These are phyloP conservation scores for Aeoliscus strigatus DNA, from an alignment of 2,797 vertebrate genomes.

Conservation along the genomic window DNA sequence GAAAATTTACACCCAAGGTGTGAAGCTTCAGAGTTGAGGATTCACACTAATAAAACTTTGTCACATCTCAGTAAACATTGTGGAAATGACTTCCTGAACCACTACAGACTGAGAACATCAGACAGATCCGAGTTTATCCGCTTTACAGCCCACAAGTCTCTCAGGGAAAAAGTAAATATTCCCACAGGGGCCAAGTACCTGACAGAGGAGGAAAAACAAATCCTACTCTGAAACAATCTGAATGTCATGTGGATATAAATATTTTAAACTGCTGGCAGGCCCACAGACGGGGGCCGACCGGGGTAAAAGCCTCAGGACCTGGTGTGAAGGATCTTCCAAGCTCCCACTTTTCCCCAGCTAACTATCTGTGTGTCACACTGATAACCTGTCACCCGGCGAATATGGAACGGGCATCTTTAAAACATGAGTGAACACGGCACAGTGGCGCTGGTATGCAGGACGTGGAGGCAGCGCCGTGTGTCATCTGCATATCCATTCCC, in stretches of 20 bases:
- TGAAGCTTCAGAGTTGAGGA: conserved; percentile 47
- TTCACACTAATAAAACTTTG: conserved; percentile 45
- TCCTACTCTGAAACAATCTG: conserved; percentile 37
- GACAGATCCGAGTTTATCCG: no score
- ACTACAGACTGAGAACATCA: conserved; percentile 16
- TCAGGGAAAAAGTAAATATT: conserved; percentile 51
- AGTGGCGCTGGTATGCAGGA: no score
- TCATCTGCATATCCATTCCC: conserved; percentile 38
- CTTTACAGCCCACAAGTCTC: no score
- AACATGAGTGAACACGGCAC: conserved; percentile 54
- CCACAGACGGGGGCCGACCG: conserved; percentile 8
- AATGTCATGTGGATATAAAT: conserved; percentile 43
- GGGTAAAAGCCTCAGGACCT: conserved; percentile 29
- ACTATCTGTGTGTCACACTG: conserved; percentile 56
- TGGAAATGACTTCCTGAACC: conserved; percentile 27
- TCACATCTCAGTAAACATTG: conserved; percentile 37
- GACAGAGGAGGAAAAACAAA: conserved; percentile 13
- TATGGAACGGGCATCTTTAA: conserved; percentile 63
- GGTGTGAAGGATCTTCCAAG: conserved; percentile 35
- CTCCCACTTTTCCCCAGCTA: conserved; percentile 42
- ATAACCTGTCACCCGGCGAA: conserved; percentile 56
- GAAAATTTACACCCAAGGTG: conserved; percentile 54
- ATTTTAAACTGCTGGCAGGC: conserved; percentile 30
- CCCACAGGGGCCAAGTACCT: conserved; percentile 20
- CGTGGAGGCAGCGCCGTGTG: conserved; percentile 3